Evolutionary conservation across 2,797 vertebrate species (phyloP).

Genomic region (Serranus cabrilla): DNA sequence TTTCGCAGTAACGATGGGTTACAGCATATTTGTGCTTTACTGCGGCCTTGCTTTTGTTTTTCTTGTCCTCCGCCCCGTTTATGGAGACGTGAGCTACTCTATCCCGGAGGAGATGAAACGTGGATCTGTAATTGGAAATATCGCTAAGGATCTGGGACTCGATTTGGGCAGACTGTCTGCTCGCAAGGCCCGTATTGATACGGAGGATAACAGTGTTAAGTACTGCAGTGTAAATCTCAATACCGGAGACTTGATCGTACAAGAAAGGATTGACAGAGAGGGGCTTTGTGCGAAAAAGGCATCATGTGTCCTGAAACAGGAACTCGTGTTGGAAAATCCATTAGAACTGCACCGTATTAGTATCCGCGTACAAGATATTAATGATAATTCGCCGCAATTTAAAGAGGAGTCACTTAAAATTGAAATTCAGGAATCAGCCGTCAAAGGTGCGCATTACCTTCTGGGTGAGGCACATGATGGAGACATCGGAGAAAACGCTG

Average conservation of each 20-base stretch:
- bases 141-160: conserved; percentile 72
- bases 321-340: conserved; percentile 83
- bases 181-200: conserved; percentile 67
- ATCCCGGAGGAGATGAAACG: conserved; percentile 60
- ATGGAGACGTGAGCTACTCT: conserved; percentile 56
- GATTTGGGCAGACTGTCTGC: conserved; percentile 36
- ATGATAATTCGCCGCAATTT: conserved; percentile 85
- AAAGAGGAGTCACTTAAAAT: conserved; percentile 71
- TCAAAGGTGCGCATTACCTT: conserved; percentile 68
- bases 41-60: conserved; percentile 34
- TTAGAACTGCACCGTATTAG: conserved; percentile 81
- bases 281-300: conserved; percentile 63
- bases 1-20: conserved; percentile 34
- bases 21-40: neutral
- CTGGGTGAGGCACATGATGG: conserved; percentile 80
- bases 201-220: conserved; percentile 26
- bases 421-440: conserved; percentile 77
- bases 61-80: neutral
- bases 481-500: conserved; percentile 81
- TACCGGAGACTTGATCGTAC: conserved; percentile 62
- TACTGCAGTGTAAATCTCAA: conserved; percentile 52
- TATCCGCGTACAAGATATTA: conserved; percentile 82
- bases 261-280: conserved; percentile 70
- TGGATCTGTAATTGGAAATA: conserved; percentile 64
- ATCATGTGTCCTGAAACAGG: conserved; percentile 76